Evolutionary conservation across 2,888 invertebrate species (phyloP), one percentile per base, ranked within the genome.

Genomic region (Anoplius nigerrimus): DNA sequence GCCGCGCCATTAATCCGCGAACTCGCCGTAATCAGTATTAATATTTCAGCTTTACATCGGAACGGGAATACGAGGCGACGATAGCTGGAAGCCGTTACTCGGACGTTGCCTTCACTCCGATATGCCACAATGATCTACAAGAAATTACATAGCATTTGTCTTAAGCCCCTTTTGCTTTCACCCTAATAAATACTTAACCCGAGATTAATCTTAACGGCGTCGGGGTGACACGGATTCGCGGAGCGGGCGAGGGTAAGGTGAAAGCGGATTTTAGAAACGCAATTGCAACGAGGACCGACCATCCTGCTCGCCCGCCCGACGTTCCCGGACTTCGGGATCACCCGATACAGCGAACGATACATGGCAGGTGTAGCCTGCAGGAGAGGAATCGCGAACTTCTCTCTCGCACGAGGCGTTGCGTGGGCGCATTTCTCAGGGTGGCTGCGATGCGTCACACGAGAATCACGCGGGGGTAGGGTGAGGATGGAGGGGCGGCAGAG

Each of bases 371-470:
- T 80, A 82, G 77, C 77, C 77, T 74, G 77, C 71, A 81, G 79
- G 82, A 76, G 74, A 77, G 62, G 78, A 75, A 77, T 78, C 75
- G 76, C 79, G 67, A 68, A 69, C 71, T 78, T 58, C 76, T 74
- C 20, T 63, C 21, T 62, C 24, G 2, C 34, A 11, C 34, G 48
- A 3, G 8, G 79, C 71, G 56, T 69, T 75, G 82, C 84, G 86
- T 86, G 82, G 86, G 86, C 85, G 86, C 81, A 74, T 83, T 86
- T 86, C 86, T 85, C 86, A 86, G 86, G 85, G 85, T 85, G 83
- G 83, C 76, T 86, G 77, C 77, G 83, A 84, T 85, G 82, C 86
- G 84, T 84, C 86, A 86, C 85, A 79, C 78, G 79, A 69, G 75
- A 76, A 76, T 74, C 71, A 68, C 71, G 75, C 75, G 74, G 76